phyloP scores from a whole-genome alignment of 2,113 vertebrate species.

The Anarrhichthys ocellatus region DNA sequence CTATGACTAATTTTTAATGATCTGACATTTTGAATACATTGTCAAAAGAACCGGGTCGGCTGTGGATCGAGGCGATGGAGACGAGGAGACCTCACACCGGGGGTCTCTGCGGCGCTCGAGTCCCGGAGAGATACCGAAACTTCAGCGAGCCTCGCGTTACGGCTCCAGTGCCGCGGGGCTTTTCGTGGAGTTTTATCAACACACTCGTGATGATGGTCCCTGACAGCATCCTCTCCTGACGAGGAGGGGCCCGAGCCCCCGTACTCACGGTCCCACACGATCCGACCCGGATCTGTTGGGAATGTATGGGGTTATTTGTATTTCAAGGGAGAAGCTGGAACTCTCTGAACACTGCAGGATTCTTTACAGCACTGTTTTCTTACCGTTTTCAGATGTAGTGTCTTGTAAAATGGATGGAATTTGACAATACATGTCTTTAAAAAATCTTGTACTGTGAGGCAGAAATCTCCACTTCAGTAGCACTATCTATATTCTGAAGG shows the following conservation, averaged over 20 bases:
- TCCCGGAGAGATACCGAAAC: conserved; percentile 39
- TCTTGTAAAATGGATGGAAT: neutral
- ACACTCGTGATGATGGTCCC: conserved; percentile 36
- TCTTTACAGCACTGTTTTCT: neutral
- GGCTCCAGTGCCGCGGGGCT: conserved; percentile 59
- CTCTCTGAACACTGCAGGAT: neutral
- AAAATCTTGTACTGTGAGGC: too few species aligned
- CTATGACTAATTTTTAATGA: neutral
- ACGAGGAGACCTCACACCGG: conserved; percentile 9
- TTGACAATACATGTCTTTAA: neutral
- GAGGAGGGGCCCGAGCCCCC: conserved; percentile 25
- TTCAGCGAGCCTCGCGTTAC: conserved; percentile 43
- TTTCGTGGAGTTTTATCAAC: conserved; percentile 36
- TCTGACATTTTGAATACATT: neutral
- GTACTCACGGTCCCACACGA: conserved; percentile 12
- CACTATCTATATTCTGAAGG: neutral
- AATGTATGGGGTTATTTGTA: neutral
- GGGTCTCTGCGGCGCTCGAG: neutral
- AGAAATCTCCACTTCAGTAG: neutral
- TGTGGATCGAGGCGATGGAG: conserved; percentile 10
- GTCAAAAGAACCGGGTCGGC: conserved; percentile 16
- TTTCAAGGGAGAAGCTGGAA: neutral
- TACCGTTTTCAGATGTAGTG: too few species aligned
- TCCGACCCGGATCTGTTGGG: conserved; percentile 1
- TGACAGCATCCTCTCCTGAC: conserved; percentile 33